Percentiles rank a stretch among this genome's conserved stretches.
Conservation (phyloP, 2,113 vertebrate species). For the Lota lota region DNA sequence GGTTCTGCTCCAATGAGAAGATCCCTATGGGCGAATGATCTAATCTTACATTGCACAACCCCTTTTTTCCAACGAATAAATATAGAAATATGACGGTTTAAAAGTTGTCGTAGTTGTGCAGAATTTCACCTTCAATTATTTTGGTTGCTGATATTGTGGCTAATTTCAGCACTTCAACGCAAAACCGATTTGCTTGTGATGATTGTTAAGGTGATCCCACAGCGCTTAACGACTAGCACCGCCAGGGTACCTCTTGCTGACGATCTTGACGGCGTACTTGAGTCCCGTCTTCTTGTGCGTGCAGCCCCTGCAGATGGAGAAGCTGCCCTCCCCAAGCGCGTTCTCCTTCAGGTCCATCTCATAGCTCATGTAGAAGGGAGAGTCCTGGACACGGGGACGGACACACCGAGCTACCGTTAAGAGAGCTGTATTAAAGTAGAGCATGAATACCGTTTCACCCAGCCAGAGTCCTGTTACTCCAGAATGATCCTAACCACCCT, state of each 20-base stretch:
- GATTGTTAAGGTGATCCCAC: background rate
- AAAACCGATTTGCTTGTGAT: background rate
- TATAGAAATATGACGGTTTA: background rate
- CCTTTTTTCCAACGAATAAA: background rate
- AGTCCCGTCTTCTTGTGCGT: slow-evolving; percentile 91
- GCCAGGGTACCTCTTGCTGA: slow-evolving; percentile 90
- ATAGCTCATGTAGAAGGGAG: slow-evolving; percentile 93
- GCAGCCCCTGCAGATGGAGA: slow-evolving; percentile 96
- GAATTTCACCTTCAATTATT: too few relatives aligned
- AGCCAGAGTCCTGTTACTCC: too few relatives aligned
- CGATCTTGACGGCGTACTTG: slow-evolving; percentile 94
- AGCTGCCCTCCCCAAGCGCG: slow-evolving; percentile 93
- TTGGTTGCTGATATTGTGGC: too few relatives aligned
- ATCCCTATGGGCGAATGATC: too few relatives aligned
- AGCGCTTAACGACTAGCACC: background rate
- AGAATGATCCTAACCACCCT: too few relatives aligned
- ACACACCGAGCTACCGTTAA: too few relatives aligned
- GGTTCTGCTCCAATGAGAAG: too few relatives aligned
- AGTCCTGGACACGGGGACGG: slow-evolving; percentile 89
- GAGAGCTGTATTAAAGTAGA: too few relatives aligned
- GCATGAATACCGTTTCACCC: too few relatives aligned
- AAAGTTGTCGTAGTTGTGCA: background rate
- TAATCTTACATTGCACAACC: too few relatives aligned
- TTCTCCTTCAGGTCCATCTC: slow-evolving; percentile 93
- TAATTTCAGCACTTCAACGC: background rate